Conservation (phyloP, 2,113 vertebrate species). For the Muntiacus reevesi region DNA sequence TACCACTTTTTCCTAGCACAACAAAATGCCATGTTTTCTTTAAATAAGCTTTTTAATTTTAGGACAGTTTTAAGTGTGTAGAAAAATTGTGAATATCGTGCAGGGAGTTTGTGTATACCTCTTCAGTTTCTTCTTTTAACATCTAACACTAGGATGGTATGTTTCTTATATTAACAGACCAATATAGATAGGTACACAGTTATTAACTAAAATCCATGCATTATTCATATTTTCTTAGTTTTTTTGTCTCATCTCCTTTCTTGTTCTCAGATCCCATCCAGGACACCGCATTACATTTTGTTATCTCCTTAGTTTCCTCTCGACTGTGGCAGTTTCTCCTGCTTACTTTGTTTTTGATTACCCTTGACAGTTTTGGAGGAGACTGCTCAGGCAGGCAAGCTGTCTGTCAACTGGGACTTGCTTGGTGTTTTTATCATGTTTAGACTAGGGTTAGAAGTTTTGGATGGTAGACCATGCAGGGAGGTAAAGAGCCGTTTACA, state of each 20-base stretch:
- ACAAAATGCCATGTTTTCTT: conserved; percentile 32
- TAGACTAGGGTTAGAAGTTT: not conserved
- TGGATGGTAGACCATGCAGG: not conserved
- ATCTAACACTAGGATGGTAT: not conserved
- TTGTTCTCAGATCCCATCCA: not conserved
- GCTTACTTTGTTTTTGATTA: not conserved
- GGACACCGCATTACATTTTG: not conserved
- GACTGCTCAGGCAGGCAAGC: not conserved
- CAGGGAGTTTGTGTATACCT: not conserved
- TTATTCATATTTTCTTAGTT: not conserved
- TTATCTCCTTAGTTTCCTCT: not conserved
- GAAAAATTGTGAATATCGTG: not conserved
- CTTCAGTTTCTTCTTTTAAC: not conserved
- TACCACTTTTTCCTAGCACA: conserved; percentile 50
- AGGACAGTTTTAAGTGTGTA: conserved; percentile 24
- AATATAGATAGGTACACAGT: not conserved
- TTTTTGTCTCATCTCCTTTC: not conserved
- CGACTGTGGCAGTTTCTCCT: not conserved
- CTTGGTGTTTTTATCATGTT: not conserved
- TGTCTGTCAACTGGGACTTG: not conserved
- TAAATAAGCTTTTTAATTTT: not conserved
- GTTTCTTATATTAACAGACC: not conserved
- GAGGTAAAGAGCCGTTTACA: not conserved
- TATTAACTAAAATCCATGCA: not conserved
- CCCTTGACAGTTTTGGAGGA: not conserved